Base-by-base conservation (phyloP, 1,140 invertebrate genomes). In the Eubasilissa regina region DNA sequence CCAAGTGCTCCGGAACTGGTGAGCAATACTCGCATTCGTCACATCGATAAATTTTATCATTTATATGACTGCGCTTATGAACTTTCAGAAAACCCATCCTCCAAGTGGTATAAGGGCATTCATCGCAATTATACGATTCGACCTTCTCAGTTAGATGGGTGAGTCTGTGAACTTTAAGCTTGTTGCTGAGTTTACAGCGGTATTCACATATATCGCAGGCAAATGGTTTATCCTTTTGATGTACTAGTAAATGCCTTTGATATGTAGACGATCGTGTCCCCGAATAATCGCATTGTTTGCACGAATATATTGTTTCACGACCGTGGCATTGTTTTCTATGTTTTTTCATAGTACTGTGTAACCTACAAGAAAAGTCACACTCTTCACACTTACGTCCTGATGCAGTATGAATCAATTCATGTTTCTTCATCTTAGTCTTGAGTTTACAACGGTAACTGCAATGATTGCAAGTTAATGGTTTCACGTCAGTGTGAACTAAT, bases 401-500 rank as follows among this genome's bases (percentile, higher is more conserved):
- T 7, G 15, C 15, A 47, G 12, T 13, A 7, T 75, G 73, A 44
- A 58, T 75, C n/a, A 58, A 44, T 19, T 19, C 21, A n/a, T 77
- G 75, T 13, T 66, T 77, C 4, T 58, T 77, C 21, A 77, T 15
- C 21, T 64, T 77, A 21, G 19, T 77, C 13, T 53, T 66, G 45
- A 64, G 17, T 64, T 77, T 66, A 53, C 75, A 77, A 10, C 75
- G 58, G 35, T 66, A 77, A 12, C 15, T 9, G n/a, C 75, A 77
- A 21, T 53, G 10, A 12, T 77, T 19, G 51, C 75, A 77, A 8
- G 45, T n/a, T 4, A 77, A 43, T 0, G 60, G 60, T 47, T 64
- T 66, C 4, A 44, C 48, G 17, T 66, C 47, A 7, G 60, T 66
- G 12, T 77, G 73, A 17, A 58, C 45, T 15, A 75, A 55, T 13